phyloP scores from a whole-genome alignment of 2,113 vertebrate genomes.

The Lophotis ruficrista region DNA sequence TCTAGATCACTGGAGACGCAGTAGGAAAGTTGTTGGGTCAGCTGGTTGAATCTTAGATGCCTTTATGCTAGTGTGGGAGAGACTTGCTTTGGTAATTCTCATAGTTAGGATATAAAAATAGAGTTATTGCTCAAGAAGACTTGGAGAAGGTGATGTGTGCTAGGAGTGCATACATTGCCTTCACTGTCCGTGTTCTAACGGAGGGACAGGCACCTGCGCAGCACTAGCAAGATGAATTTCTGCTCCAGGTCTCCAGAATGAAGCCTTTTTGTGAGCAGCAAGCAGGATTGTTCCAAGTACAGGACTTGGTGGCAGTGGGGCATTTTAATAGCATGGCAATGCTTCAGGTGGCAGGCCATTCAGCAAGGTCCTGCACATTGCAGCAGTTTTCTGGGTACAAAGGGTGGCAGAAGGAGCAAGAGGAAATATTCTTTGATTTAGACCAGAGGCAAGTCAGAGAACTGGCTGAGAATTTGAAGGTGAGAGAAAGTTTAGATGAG shows the following conservation, averaged over 20 bases:
- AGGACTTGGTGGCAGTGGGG: neutral
- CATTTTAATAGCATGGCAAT: rapidly evolving
- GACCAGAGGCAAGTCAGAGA: neutral
- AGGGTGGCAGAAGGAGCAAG: neutral
- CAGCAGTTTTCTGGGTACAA: neutral
- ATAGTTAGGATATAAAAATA: neutral
- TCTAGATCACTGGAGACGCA: neutral
- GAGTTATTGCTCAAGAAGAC: neutral
- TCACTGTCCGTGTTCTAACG: rapidly evolving
- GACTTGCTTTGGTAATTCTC: neutral
- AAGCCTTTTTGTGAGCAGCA: neutral
- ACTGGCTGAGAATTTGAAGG: neutral
- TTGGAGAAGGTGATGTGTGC: neutral
- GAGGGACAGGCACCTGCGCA: neutral
- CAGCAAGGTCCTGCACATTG: neutral
- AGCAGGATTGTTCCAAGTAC: neutral
- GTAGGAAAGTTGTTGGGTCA: neutral
- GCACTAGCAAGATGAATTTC: too few species aligned
- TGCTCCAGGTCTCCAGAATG: neutral
- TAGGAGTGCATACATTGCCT: neutral
- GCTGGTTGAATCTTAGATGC: neutral
- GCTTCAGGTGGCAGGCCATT: neutral
- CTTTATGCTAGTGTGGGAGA: neutral
- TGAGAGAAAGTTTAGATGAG: neutral
- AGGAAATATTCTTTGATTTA: neutral